Conservation (phyloP, 2,113 vertebrate species). For the Piaya cayana region DNA sequence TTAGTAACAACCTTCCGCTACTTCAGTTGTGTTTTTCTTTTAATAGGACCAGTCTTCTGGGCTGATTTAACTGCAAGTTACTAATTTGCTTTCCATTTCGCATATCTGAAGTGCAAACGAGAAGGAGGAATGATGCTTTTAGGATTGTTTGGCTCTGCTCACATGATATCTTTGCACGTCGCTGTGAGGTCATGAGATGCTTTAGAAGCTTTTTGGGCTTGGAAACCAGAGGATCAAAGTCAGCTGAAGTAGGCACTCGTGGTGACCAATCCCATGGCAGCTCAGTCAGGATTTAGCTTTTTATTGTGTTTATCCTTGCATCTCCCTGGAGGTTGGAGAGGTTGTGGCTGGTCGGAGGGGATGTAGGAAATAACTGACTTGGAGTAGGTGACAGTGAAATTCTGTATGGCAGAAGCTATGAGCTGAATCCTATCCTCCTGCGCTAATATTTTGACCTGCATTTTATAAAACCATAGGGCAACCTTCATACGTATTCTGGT, state of each 20-base stretch:
- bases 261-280: background rate
- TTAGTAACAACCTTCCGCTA: conserved; percentile 4
- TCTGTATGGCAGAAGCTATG: accelerated
- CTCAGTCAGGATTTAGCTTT: background rate
- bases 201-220: background rate
- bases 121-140: background rate
- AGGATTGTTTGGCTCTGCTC: background rate
- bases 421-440: background rate
- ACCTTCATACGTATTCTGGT: background rate
- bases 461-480: background rate
- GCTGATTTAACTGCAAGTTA: background rate
- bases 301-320: background rate
- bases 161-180: accelerated
- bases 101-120: background rate
- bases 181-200: background rate
- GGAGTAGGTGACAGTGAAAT: background rate
- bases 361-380: background rate
- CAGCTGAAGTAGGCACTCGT: background rate
- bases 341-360: background rate
- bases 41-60: background rate
- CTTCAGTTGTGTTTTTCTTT: background rate
- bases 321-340: background rate
- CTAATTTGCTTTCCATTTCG: background rate
- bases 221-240: background rate
- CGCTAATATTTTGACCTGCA: background rate